Evolutionary conservation across 2,797 vertebrate genomes (phyloP).

Genomic region (Halcyon leucocephala): DNA sequence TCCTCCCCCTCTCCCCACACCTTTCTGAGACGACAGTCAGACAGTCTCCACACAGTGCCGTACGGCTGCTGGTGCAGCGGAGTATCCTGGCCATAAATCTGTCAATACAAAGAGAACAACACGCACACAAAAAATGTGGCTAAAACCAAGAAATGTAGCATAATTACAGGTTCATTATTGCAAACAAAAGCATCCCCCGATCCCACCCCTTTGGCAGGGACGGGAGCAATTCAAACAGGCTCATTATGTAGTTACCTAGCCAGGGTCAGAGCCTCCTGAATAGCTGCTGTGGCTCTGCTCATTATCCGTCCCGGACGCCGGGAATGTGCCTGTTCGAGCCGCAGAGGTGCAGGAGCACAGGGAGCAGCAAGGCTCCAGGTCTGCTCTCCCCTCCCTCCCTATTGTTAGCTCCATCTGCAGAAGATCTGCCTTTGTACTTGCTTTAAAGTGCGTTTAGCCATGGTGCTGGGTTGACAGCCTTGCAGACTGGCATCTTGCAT

Average conservation of each 20-base stretch:
- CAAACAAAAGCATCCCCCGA: conserved; percentile 77
- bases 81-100: conserved; percentile 74
- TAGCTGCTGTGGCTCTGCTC: conserved; percentile 55
- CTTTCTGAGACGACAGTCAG: conserved; percentile 52
- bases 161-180: conserved; percentile 80
- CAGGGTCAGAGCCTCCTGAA: conserved; percentile 70
- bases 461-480: not conserved
- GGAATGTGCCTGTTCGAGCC: conserved; percentile 29
- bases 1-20: not conserved
- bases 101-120: conserved; percentile 77
- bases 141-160: conserved; percentile 77
- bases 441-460: not conserved
- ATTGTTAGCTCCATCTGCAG: conserved; percentile 1
- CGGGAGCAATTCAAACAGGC: conserved; percentile 71
- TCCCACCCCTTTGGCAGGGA: conserved; percentile 77
- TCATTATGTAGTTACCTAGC: conserved; percentile 78
- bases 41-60: conserved; percentile 61
- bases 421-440: not conserved
- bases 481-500: not conserved
- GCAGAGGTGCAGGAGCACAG: not conserved
- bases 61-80: conserved; percentile 9
- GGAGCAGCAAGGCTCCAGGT: not conserved
- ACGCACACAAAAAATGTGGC: conserved; percentile 69
- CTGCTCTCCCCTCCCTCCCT: not conserved
- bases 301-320: conserved; percentile 43